Conservation (phyloP, 2,113 vertebrate species). For the Maccullochella peelii region DNA sequence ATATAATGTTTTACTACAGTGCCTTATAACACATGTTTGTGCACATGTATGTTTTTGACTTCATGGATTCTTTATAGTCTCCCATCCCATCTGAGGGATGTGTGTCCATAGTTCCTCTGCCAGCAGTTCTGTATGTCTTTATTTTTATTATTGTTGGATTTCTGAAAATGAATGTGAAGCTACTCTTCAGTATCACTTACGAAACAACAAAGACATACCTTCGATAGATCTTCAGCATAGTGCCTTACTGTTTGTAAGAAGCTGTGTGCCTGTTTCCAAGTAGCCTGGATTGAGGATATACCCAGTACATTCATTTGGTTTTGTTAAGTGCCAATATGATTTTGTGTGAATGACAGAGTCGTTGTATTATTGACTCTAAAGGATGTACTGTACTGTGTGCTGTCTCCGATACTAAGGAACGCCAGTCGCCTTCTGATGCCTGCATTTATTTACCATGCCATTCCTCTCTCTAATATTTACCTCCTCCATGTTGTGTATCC, state of each 20-base stretch:
- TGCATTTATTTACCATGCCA: slow-evolving; percentile 75
- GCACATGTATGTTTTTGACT: slow-evolving; percentile 66
- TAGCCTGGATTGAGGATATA: slow-evolving; percentile 70
- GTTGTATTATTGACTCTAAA: slow-evolving; percentile 58
- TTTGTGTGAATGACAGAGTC: slow-evolving; percentile 67
- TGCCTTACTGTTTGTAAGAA: slow-evolving; percentile 53
- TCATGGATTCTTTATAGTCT: slow-evolving; percentile 42
- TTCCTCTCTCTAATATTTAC: slow-evolving; percentile 81
- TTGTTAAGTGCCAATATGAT: slow-evolving; percentile 68
- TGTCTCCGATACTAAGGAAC: slow-evolving; percentile 75
- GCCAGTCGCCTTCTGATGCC: slow-evolving; percentile 57
- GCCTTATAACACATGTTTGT: slow-evolving; percentile 75
- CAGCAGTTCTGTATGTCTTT: slow-evolving; percentile 47
- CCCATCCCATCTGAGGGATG: slow-evolving; percentile 37
- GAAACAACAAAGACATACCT: slow-evolving; percentile 52
- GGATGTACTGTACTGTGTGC: slow-evolving; percentile 74
- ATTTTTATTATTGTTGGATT: slow-evolving; percentile 58
- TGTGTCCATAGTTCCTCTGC: slow-evolving; percentile 48
- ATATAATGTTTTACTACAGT: slow-evolving; percentile 78
- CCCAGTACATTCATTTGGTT: slow-evolving; percentile 45
- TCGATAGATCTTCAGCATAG: slow-evolving; percentile 28
- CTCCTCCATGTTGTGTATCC: slow-evolving; percentile 75
- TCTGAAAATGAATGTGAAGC: slow-evolving; percentile 69
- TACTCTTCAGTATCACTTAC: slow-evolving; percentile 59
- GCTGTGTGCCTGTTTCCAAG: slow-evolving; percentile 41